Evolutionary conservation across 1,140 invertebrate species (phyloP).

Genomic region (Popillia japonica): DNA sequence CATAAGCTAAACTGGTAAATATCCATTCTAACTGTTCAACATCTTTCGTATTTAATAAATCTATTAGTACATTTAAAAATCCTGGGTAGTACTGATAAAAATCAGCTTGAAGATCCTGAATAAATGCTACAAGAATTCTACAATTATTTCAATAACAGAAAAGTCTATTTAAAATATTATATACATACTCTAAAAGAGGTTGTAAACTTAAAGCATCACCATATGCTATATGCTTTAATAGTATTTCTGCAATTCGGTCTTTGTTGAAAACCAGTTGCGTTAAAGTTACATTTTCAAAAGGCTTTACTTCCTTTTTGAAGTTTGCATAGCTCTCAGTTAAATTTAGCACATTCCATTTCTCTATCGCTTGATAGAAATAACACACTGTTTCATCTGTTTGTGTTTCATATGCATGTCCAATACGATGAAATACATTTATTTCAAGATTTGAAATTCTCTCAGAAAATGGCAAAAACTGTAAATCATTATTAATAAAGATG

Average conservation of each 20-base stretch:
- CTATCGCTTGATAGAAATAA: constrained; percentile 80
- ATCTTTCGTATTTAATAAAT: constrained; percentile 79
- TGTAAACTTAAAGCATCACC: constrained; percentile 78
- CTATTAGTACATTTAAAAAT: constrained; percentile 75
- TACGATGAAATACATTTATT: constrained; percentile 79
- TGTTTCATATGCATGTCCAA: constrained; percentile 75
- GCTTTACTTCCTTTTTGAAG: constrained; percentile 75
- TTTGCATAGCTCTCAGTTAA: constrained; percentile 80
- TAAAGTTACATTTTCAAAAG: constrained; percentile 74
- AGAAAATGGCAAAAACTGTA: constrained; percentile 86
- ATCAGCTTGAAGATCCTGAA: constrained; percentile 84
- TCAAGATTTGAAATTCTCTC: constrained; percentile 85
- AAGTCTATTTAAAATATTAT: constrained; percentile 39
- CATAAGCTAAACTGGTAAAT: constrained; percentile 83
- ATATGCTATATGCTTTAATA: constrained; percentile 76
- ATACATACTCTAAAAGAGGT: constrained; percentile 82
- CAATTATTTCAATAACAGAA: constrained; percentile 56
- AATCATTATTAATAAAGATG: constrained; percentile 55
- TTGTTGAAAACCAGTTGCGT: constrained; percentile 82
- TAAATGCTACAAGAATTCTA: constrained; percentile 83
- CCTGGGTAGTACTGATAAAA: constrained; percentile 83
- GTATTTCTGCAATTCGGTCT: constrained; percentile 74
- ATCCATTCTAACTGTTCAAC: constrained; percentile 83
- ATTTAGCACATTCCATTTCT: constrained; percentile 89
- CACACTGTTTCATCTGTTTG: constrained; percentile 75